Conservation (phyloP, 2,888 invertebrate genomes). For the Ethmia dodecea region DNA sequence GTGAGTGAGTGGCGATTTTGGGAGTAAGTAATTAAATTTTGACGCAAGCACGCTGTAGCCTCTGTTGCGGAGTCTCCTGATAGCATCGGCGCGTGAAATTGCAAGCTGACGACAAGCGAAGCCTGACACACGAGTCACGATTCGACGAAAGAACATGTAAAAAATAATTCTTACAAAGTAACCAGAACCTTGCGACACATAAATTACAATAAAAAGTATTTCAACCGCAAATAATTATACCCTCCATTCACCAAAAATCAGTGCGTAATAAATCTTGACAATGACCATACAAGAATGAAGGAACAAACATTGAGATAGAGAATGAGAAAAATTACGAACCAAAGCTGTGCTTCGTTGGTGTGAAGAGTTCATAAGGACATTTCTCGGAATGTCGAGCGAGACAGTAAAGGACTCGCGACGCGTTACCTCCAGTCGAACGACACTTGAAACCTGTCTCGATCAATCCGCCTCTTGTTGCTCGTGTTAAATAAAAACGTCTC, state of each 20-base stretch:
- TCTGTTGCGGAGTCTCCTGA: slow-evolving; percentile 30
- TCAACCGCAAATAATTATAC: no score
- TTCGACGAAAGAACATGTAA: no score
- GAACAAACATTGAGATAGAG: slow-evolving; percentile 14
- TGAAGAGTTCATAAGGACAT: slow-evolving; percentile 62
- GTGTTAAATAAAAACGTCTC: slow-evolving; percentile 74
- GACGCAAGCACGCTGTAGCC: slow-evolving; percentile 38
- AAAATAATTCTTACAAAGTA: no score
- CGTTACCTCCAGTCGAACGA: slow-evolving; percentile 63
- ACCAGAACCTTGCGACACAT: no score
- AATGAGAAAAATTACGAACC: slow-evolving; percentile 13
- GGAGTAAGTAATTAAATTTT: slow-evolving; percentile 65
- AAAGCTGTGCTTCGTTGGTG: slow-evolving; percentile 38
- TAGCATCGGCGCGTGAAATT: slow-evolving; percentile 53
- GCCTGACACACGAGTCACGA: no score
- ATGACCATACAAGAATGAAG: no score
- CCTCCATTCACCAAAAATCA: no score
- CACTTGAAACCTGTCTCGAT: slow-evolving; percentile 77
- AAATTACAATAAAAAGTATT: no score
- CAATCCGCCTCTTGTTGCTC: slow-evolving; percentile 75
- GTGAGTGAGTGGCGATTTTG: slow-evolving; percentile 50
- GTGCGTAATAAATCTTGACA: no score
- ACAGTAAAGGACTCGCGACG: slow-evolving; percentile 53
- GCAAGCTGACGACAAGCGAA: slow-evolving; percentile 35
- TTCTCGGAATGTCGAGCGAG: slow-evolving; percentile 62